Evolutionary conservation across 2,888 invertebrate species (phyloP), one percentile per base, ranked within the genome.

Genomic region (Ferdinandea cuprea): DNA sequence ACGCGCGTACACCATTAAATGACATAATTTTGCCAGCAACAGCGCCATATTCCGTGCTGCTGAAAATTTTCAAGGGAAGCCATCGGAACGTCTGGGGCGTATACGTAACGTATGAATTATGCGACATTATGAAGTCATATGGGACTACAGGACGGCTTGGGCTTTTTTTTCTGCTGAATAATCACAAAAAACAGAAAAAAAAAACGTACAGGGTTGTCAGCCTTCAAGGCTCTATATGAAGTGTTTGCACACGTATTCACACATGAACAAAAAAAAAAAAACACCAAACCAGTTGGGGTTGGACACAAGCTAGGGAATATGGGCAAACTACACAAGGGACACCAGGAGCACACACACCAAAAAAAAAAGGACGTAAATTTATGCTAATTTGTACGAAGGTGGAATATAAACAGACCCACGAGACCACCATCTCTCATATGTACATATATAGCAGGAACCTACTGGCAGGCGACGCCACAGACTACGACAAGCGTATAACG

Each of bases 371-470:
- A 80, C 68, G 56, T 28, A 46, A 80, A 74, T 80, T 68, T 80
- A 80, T 80, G 80, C 68, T 80, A 80, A 80, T 80, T 80, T 80
- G 63, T 68, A 76, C 69, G 80, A 80, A 80, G 74, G 80, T 80
- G 76, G 71, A 76, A 76, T 69, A 63, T 80, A 80, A 80, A 80
- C 76, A 74, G 68, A 63, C 80, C 63, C 50, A 15, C 35, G 80
- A 48, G 74, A 76, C 32, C 37, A 54, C 15, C 35, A n/a, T n/a
- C n/a, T n/a, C n/a, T n/a, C n/a, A n/a, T n/a, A n/a, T n/a, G n/a
- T n/a, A n/a, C n/a, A 52, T 35, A 13, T 15, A 58, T 30, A 37
- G 35, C 13, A 8, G 61, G 69, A 44, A 54, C 46, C 54, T 46
- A 13, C 30, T 42, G 42, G 32, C 50, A n/a, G 56, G 11, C 13